Evolutionary conservation across 2,888 invertebrate genomes (phyloP), one percentile per base, ranked within the genome.

Genomic region (Autographa pulchrina): DNA sequence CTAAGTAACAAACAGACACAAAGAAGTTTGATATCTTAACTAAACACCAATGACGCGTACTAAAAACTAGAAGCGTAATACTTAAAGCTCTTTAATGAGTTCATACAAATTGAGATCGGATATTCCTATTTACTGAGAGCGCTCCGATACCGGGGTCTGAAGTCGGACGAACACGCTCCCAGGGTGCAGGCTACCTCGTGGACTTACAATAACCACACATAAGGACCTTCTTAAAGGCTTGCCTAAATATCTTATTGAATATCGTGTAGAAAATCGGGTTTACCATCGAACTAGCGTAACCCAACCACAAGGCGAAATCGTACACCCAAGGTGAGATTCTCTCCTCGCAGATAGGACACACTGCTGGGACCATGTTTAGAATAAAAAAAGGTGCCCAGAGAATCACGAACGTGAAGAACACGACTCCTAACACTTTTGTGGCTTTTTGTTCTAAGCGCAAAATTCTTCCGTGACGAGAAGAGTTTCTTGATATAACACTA

Each of bases 301-400:
- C 99, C 76, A 99, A 95, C 99, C 99, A 99, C 62, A 99, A 97
- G 70, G 98, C 99, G 75, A 98, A 96, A 89, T 98, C 98, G 87
- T 98, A 97, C 60, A 98, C 97, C 96, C 98, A 98, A 78, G 96
- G 97, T 66, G 98, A 96, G 65, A 98, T 97, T 70, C 97, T 96
- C 54, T 97, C 96, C 86, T 98, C 98, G 88, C 98, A 99, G 79
- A 97, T 97, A 11, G 97, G 96, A 87, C 99, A 99, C 11, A 99
- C 96, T 0, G 98, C 98, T 16, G 98, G 98, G 78, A 99, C 95
- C 89, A 99, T 96, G 89, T 99, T 99, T 14, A 98, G 96, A 9
- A 98, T 97, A 92, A 99, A 99, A 94, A 99, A 99, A 14, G 99
- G 99, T n/a, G 99, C 98, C 99, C 99, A 99, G 52, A 99, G 96